phyloP scores from a whole-genome alignment of 2,888 invertebrate genomes.

The Saturnia japonica region DNA sequence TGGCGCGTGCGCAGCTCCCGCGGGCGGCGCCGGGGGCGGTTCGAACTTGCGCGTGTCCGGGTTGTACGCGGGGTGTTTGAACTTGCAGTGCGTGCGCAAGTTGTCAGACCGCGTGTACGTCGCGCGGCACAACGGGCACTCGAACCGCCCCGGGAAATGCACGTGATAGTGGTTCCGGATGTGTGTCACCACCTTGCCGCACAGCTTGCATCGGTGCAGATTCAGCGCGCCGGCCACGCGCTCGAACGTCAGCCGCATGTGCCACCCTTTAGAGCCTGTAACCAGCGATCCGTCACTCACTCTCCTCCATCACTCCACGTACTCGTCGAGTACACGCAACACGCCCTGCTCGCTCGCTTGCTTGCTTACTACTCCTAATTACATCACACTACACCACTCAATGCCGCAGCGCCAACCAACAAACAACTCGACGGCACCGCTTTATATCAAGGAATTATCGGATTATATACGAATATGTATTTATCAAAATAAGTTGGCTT shows the following conservation, averaged over 20 bases:
- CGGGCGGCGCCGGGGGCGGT: conserved; percentile 82
- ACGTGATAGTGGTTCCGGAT: conserved; percentile 97
- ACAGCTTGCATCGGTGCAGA: conserved; percentile 96
- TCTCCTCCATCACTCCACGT: conserved; percentile 39
- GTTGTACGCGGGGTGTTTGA: conserved; percentile 94
- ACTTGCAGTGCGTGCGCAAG: conserved; percentile 95
- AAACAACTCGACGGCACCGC: conserved; percentile 25
- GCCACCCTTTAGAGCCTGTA: conserved; percentile 97
- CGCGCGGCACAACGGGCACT: conserved; percentile 94
- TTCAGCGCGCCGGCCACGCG: conserved; percentile 95
- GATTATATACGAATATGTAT: conserved; percentile 10
- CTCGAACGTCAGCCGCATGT: conserved; percentile 97
- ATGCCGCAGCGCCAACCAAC: conserved; percentile 49
- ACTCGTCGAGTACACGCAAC: conserved; percentile 33
- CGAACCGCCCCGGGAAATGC: conserved; percentile 95
- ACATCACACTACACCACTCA: conserved; percentile 30
- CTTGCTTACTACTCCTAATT: conserved; percentile 23
- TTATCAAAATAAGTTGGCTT: conserved; percentile 39
- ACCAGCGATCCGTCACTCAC: conserved; percentile 75
- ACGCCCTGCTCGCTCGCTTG: conserved; percentile 28
- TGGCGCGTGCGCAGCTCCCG: conserved; percentile 45
- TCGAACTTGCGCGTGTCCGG: conserved; percentile 94
- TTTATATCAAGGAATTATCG: conserved; percentile 25
- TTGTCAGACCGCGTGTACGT: conserved; percentile 96
- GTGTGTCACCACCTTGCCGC: conserved; percentile 97